Conservation (phyloP, 2,113 vertebrate species). For the Hydropotes inermis region DNA sequence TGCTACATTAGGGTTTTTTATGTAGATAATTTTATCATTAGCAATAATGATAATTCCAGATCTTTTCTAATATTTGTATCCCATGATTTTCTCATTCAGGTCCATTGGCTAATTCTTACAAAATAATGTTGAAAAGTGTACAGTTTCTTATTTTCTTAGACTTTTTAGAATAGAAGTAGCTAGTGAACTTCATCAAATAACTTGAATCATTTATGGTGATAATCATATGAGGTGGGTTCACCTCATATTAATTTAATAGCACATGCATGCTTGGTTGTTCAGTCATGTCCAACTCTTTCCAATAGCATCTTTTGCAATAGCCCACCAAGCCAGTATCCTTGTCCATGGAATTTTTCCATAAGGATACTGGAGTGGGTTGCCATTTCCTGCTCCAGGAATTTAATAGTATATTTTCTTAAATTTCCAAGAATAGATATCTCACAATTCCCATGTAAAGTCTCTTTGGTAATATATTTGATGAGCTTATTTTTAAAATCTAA, state of each 20-base stretch:
- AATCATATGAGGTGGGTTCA: background rate
- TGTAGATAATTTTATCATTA: background rate
- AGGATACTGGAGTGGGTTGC: background rate
- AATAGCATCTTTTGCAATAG: background rate
- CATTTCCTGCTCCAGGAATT: background rate
- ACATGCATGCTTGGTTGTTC: background rate
- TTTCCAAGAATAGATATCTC: background rate
- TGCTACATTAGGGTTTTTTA: background rate
- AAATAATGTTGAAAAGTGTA: background rate
- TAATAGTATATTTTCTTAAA: background rate
- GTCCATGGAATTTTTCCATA: background rate
- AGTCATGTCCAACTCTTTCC: background rate
- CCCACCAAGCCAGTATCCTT: background rate
- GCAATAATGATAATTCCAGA: background rate
- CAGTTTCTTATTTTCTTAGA: background rate
- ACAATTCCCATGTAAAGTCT: background rate
- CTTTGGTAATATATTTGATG: background rate
- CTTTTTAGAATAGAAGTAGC: background rate
- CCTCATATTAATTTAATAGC: background rate
- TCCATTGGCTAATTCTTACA: background rate
- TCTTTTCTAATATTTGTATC: background rate
- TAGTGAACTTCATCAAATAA: slow-evolving; percentile 13
- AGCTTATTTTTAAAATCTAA: background rate
- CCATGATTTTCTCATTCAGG: background rate
- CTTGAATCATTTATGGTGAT: background rate